Evolutionary conservation across 2,113 vertebrate genomes (phyloP), one percentile per base, ranked within the genome.

Genomic region (Gymnorhina tibicen): DNA sequence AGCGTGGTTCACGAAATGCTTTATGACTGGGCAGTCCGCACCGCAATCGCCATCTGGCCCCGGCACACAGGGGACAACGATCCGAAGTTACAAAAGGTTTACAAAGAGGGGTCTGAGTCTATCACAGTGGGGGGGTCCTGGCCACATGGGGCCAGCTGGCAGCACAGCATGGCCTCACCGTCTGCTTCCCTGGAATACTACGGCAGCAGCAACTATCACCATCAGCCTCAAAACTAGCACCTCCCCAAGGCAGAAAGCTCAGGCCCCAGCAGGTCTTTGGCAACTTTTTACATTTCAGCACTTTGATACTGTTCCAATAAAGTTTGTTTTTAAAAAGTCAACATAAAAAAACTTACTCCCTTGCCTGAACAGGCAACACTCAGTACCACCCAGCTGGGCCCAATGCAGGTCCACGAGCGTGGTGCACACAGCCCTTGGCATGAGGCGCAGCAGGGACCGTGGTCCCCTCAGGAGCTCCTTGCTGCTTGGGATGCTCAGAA

Each of bases 371-470:
- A 39, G 55, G 55, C 5, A 8, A 41, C 0, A 9, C 22, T 59
- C 5, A 2, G 26, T 35, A 53, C 24, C 20, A 32, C 19, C 13
- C 12, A 7, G 44, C 14, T 2, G 4, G 10, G 13, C 32, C 35
- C 46, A 24, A 5, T 2, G 3, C 16, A 12, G n/a, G 30, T 41
- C 50, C 50, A 15, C 0, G 0, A 7, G 13, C 0, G 1, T 1
- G 23, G 33, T 5, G 7, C 9, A 17, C 32, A 15, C 4, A 9
- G 26, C 39, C 35, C 59, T 60, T n/a, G 58, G 46, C 53, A 19
- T 1, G 8, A 72, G 80, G 28, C 0, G 1, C 18, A 42, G 58
- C 58, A 15, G 35, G 41, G 58, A 37, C 52, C 3, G 0, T 5
- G 44, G 56, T 8, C 21, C 13, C 63, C 58, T 27, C 59, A 3